Conservation (phyloP, 2,888 invertebrate species). For the Dorcus hopei region DNA sequence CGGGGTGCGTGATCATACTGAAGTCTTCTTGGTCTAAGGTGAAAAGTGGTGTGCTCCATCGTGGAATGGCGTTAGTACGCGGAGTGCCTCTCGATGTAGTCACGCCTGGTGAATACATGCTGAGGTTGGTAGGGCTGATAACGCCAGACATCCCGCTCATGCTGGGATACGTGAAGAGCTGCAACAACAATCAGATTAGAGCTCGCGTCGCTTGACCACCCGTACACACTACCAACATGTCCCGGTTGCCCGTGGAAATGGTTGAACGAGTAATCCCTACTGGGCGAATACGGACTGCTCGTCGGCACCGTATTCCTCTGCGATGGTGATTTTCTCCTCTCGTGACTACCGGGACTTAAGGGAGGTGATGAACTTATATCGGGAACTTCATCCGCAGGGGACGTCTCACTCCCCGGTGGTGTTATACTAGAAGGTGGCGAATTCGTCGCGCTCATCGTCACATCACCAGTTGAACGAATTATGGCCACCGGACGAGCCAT, state of each 20-base stretch:
- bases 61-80: slow-evolving; percentile 55
- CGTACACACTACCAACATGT: slow-evolving; percentile 61
- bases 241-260: slow-evolving; percentile 92
- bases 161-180: slow-evolving; percentile 92
- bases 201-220: slow-evolving; percentile 32
- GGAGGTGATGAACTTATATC: slow-evolving; percentile 48
- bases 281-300: slow-evolving; percentile 38
- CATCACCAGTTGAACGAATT: slow-evolving; percentile 77
- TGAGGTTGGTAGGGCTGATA: slow-evolving; percentile 84
- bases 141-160: slow-evolving; percentile 85
- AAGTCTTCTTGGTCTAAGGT: slow-evolving; percentile 89
- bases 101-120: slow-evolving; percentile 74
- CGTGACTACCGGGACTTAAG: slow-evolving; percentile 46
- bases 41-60: slow-evolving; percentile 86
- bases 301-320: slow-evolving; percentile 44
- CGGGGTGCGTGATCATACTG: slow-evolving; percentile 81
- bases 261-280: slow-evolving; percentile 61
- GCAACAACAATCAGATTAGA: slow-evolving; percentile 34
- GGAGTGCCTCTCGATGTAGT: slow-evolving; percentile 70
- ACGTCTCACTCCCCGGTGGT: slow-evolving; percentile 52
- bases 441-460: slow-evolving; percentile 58
- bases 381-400: slow-evolving; percentile 44
- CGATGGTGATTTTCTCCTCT: slow-evolving; percentile 44
- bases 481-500: slow-evolving; percentile 97
- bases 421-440: slow-evolving; percentile 63